Conservation (phyloP, 2,113 vertebrate species). For the Burhinus bistriatus region DNA sequence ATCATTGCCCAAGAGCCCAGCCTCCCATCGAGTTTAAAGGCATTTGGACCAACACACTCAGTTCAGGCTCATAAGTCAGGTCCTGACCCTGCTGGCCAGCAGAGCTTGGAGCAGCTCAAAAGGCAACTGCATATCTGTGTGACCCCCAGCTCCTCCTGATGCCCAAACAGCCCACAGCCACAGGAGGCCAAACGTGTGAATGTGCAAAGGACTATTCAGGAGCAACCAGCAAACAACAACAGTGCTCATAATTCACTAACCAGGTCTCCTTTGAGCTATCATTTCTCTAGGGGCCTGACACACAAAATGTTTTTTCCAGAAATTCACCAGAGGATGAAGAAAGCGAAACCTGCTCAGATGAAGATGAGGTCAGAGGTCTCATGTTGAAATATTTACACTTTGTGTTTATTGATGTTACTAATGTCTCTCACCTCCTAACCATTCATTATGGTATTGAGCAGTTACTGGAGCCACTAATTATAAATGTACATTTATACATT, state of each 20-base stretch:
- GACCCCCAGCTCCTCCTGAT: neutral
- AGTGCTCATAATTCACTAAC: neutral
- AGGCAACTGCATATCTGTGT: neutral
- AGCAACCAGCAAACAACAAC: neutral
- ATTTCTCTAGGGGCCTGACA: neutral
- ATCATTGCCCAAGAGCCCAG: neutral
- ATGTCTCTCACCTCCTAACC: neutral
- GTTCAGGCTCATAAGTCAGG: neutral
- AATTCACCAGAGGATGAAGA: neutral
- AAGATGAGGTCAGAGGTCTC: constrained; percentile 53
- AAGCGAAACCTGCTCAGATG: neutral
- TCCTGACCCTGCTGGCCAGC: neutral
- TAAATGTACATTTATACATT: neutral
- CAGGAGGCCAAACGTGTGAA: neutral
- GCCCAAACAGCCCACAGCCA: neutral
- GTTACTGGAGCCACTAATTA: neutral
- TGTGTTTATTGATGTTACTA: neutral
- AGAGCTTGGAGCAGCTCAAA: neutral
- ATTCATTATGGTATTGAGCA: neutral
- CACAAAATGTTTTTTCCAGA: constrained; percentile 40
- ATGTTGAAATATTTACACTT: neutral
- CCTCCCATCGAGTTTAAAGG: neutral
- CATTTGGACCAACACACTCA: neutral
- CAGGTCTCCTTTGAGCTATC: neutral
- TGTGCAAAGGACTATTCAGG: neutral